These are phyloP conservation scores for Drosophila mulleri DNA, from an alignment of 2,888 invertebrate genomes.

Conservation along the genomic window DNA sequence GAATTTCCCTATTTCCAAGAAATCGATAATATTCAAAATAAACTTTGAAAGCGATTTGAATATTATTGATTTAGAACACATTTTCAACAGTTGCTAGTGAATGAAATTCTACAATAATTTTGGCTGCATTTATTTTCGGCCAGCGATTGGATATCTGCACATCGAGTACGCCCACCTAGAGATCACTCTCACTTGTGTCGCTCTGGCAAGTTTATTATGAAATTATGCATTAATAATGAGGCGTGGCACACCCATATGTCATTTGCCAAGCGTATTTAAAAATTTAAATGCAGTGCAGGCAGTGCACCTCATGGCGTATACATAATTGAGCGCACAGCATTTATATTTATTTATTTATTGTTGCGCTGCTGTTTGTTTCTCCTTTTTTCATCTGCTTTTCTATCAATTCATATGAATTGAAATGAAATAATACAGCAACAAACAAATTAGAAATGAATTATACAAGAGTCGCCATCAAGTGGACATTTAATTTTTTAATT, in stretches of 20 bases:
- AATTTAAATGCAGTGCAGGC: constrained; percentile 22
- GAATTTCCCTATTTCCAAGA: too few species aligned
- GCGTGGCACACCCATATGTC: constrained; percentile 5
- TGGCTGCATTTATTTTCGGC: too few species aligned
- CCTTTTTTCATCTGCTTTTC: background rate
- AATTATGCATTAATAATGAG: constrained; percentile 41
- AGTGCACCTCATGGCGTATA: constrained; percentile 44
- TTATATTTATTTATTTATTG: constrained; percentile 17
- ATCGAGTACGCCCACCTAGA: background rate
- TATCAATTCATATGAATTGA: constrained; percentile 37
- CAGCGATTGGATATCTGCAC: background rate
- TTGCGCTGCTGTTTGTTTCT: background rate
- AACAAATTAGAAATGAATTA: constrained; percentile 50
- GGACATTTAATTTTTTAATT: constrained; percentile 4
- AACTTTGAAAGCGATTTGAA: too few species aligned
- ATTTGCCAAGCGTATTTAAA: constrained; percentile 38
- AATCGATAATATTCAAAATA: too few species aligned
- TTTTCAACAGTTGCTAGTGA: too few species aligned
- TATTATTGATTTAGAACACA: too few species aligned
- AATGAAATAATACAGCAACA: constrained; percentile 23
- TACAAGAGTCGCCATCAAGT: constrained; percentile 22
- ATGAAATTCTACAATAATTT: too few species aligned
- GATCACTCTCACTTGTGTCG: constrained; percentile 5
- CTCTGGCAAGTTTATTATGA: constrained; percentile 39
- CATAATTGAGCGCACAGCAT: constrained; percentile 56